Evolutionary conservation across 2,113 vertebrate species (phyloP).

Genomic region (Mus pahari): DNA sequence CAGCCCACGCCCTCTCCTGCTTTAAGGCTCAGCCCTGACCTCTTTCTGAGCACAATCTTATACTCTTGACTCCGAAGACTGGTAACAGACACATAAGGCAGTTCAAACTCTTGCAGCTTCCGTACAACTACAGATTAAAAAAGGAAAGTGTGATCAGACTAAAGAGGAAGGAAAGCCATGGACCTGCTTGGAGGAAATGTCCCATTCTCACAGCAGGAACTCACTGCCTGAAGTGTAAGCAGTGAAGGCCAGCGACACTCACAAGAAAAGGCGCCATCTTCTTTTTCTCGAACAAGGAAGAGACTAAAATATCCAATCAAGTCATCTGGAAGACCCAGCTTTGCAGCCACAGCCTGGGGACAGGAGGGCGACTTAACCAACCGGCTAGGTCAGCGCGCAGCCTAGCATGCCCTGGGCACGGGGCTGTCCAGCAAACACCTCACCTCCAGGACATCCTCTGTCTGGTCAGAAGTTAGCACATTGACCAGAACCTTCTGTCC

Average conservation of each 20-base stretch:
- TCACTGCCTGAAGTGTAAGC: neutral
- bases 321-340: slow-evolving; percentile 96
- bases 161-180: neutral
- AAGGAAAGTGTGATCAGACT: slow-evolving; percentile 28
- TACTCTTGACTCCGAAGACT: slow-evolving; percentile 94
- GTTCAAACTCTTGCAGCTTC: slow-evolving; percentile 98
- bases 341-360: slow-evolving; percentile 94
- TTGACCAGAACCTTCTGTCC: slow-evolving; percentile 95
- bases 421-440: neutral
- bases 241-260: slow-evolving; percentile 84
- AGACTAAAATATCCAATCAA: slow-evolving; percentile 97
- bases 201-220: neutral
- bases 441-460: slow-evolving; percentile 97
- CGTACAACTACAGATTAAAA: slow-evolving; percentile 90
- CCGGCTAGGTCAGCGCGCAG: neutral
- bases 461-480: slow-evolving; percentile 97
- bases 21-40: slow-evolving; percentile 84
- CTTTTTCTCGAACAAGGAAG: slow-evolving; percentile 93
- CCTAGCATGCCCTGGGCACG: accelerated
- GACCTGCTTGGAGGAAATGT: neutral
- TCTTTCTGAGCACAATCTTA: slow-evolving; percentile 97
- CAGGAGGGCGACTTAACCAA: slow-evolving; percentile 6
- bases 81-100: slow-evolving; percentile 97
- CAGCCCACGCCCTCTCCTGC: slow-evolving; percentile 8
- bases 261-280: slow-evolving; percentile 95